Evolutionary conservation across 2,797 vertebrate species (phyloP), one percentile per base, ranked within the genome.

Genomic region (Nasua narica): DNA sequence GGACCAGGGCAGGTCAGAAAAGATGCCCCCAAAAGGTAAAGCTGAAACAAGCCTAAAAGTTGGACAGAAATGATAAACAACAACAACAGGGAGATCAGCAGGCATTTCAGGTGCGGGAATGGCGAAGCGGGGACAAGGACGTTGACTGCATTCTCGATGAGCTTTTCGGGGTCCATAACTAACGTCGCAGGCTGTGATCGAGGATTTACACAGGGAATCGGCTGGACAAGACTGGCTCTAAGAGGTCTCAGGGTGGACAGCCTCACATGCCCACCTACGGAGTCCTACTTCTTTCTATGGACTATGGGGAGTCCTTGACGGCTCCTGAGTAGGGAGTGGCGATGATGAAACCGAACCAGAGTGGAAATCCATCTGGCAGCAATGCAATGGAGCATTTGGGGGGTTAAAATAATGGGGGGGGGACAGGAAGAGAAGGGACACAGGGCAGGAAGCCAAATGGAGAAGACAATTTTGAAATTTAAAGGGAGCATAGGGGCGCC

Each of bases 401-500:
- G 18, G 18, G 65, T 35, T 35, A 6, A 48, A 58, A 35, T 27
- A 72, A 62, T n/a, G 46, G 13, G 35, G 10, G 67, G 18, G 0
- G 7, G 37, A 79, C 2, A 85, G 37, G 19, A 52, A 81, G 60
- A 72, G 46, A 78, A 74, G 52, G 35, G n/a, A 35, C 50, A 94
- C 46, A 94, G 37, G 27, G 29, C 25, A 74, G 58, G 19, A 35
- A 77, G 35, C 78, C 25, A 62, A 46, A 77, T 23, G 58, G 43
- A 88, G 85, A 92, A 78, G 56, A 79, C 19, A 88, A 85, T 84
- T 93, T 92, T 84, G 29, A 91, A 69, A 37, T 72, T 35, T 27
- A 69, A 69, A 89, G 16, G 2, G 3, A 60, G 65, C 12, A 32
- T 4, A 76, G 70, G 40, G 70, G 25, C 25, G 1, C 14, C 40